phyloP scores from a whole-genome alignment of 92 coral and sea anemone genomes.

The Parazoanthus swiftii region DNA sequence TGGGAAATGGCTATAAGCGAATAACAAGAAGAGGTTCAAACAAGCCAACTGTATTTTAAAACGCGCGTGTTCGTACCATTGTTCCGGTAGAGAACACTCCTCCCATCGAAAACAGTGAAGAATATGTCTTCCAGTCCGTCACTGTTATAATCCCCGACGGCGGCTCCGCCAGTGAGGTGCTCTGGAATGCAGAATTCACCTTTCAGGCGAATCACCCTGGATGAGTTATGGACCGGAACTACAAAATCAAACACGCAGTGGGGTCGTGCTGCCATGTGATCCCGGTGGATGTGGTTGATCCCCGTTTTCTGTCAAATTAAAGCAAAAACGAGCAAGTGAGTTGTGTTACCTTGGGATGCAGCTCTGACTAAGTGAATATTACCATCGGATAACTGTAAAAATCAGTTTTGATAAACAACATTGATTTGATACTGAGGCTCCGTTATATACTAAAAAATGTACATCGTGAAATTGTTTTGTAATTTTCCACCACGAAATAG shows the following conservation, averaged over 20 bases:
- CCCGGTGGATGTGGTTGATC: conserved; percentile 79
- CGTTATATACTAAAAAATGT: too few relatives aligned
- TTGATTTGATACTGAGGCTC: too few relatives aligned
- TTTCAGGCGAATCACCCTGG: conserved; percentile 59
- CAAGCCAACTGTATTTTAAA: too few relatives aligned
- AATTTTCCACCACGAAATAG: too few relatives aligned
- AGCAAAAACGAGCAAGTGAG: neutral
- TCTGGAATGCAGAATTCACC: conserved; percentile 93
- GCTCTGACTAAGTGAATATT: too few relatives aligned
- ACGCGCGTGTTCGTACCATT: conserved; percentile 55
- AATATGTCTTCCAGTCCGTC: conserved; percentile 88
- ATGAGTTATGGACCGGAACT: conserved; percentile 79
- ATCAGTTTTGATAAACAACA: too few relatives aligned
- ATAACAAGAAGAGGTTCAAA: too few relatives aligned
- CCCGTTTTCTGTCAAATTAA: conserved; percentile 64
- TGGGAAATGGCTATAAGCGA: too few relatives aligned
- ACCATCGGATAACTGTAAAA: too few relatives aligned
- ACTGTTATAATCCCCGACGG: conserved; percentile 93
- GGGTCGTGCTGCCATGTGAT: conserved; percentile 82
- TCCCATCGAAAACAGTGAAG: conserved; percentile 74
- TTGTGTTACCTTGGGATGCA: neutral
- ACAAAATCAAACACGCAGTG: conserved; percentile 81
- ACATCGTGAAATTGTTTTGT: too few relatives aligned
- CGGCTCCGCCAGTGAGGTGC: conserved; percentile 95
- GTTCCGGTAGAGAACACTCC: conserved; percentile 77